These are phyloP conservation scores for Pseudomyrmex cubaensis DNA, from an alignment of 1,140 invertebrate genomes.

Conservation along the genomic window DNA sequence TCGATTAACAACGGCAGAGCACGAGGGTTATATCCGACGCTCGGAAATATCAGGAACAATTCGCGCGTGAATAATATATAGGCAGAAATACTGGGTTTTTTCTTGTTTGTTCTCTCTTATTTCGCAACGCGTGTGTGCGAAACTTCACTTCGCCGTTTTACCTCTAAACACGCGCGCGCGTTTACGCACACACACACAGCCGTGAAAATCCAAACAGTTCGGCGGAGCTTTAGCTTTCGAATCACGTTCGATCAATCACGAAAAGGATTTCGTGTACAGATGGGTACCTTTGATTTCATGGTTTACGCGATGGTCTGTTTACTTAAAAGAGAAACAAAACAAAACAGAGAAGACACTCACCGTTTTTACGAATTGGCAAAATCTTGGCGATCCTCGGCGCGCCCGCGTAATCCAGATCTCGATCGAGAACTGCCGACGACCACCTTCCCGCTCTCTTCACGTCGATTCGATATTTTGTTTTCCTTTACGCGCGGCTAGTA, in stretches of 20 bases:
- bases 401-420: slow-evolving; percentile 81
- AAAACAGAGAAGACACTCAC: slow-evolving; percentile 59
- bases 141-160: neutral
- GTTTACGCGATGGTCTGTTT: neutral
- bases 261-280: neutral
- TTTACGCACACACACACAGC: too few species aligned
- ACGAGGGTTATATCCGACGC: neutral
- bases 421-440: slow-evolving; percentile 53
- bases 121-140: neutral
- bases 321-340: too few species aligned
- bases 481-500: slow-evolving; percentile 42
- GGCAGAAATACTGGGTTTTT: neutral
- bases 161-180: too few species aligned
- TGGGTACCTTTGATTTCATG: neutral
- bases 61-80: neutral
- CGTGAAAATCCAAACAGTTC: neutral
- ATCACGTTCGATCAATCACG: too few species aligned
- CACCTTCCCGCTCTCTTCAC: slow-evolving; percentile 8
- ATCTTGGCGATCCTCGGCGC: slow-evolving; percentile 78
- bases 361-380: slow-evolving; percentile 80
- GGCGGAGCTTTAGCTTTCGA: too few species aligned
- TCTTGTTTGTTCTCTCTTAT: neutral
- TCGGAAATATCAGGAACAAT: neutral
- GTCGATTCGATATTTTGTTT: slow-evolving; percentile 62
- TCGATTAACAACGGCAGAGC: neutral